Evolutionary conservation across 2,888 invertebrate genomes (phyloP), one percentile per base, ranked within the genome.

Genomic region (Heteropelma amictum): DNA sequence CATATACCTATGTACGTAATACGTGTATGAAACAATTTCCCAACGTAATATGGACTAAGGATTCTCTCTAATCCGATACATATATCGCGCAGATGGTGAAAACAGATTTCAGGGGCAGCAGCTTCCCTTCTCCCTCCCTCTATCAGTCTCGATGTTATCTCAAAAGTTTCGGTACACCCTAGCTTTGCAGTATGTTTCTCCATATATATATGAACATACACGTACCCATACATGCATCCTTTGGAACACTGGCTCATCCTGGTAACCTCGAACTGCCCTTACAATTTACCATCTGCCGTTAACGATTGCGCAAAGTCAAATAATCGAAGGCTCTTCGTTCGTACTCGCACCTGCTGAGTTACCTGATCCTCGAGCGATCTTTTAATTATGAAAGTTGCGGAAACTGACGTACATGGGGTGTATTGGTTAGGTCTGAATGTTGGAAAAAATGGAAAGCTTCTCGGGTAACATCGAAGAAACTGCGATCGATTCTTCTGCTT

Each of bases 31-130:
- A n/a, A 51, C 42, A 19, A 12, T 14, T 23, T 14, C 17, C 28
- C 10, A 12, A 14, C 10, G 21, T 21, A 42, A 63, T 23, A n/a
- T 49, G 53, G 17, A 51, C 28, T 64, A 2, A 7, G 40, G 40
- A 30, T 68, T 54, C 54, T 26, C 40, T 30, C 68, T 64, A 73
- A 69, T 69, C 63, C 69, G 51, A 58, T 63, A 21, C 51, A 63
- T 26, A 63, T 35, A 63, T 35, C n/a, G 10, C 19, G 51, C 21
- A 63, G 45, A 42, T 56, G 14, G 12, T 12, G 26, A n/a, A 40
- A 56, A 42, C 47, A 58, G 67, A 49, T 63, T 63, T 45, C 21
- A 45, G 40, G 28, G 2, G n/a, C 49, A 56, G 33, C 19, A 3
- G 40, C n/a, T 28, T 30, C 42, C 10, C 17, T 56, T 63, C 47